These are phyloP conservation scores for Hydrotaea diabolus DNA, from an alignment of 2,888 invertebrate genomes.

Conservation along the genomic window DNA sequence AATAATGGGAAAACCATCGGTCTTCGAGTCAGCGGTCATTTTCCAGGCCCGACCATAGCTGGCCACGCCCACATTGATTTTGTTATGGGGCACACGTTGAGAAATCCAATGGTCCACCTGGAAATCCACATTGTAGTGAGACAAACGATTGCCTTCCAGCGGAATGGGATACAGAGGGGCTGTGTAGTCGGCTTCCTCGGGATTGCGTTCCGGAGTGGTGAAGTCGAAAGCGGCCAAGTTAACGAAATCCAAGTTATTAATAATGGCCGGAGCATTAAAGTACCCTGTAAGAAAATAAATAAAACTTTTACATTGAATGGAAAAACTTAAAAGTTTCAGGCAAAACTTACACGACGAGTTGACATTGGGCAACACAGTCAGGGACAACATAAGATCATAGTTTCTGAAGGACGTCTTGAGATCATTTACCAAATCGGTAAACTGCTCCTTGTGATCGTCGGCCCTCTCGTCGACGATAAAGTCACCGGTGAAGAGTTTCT, in stretches of 20 bases:
- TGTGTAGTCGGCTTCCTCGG: conserved; percentile 89
- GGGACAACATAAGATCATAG: conserved; percentile 84
- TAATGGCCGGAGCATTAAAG: conserved; percentile 87
- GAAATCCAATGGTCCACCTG: conserved; percentile 85
- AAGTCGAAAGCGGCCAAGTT: conserved; percentile 91
- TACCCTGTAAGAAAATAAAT: conserved; percentile 85
- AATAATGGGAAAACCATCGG: conserved; percentile 88
- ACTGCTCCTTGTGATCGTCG: conserved; percentile 89
- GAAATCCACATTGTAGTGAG: conserved; percentile 86
- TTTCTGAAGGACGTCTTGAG: conserved; percentile 86
- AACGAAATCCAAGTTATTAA: conserved; percentile 88
- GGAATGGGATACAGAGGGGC: conserved; percentile 85
- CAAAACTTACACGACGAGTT: conserved; percentile 85
- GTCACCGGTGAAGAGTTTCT: conserved; percentile 87
- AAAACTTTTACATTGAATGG: conserved; percentile 20
- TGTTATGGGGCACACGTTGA: conserved; percentile 84
- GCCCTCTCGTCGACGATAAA: conserved; percentile 85
- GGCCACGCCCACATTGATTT: conserved; percentile 87
- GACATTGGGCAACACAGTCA: conserved; percentile 89
- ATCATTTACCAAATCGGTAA: conserved; percentile 88
- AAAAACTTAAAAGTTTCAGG: not conserved
- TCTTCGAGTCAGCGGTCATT: conserved; percentile 86
- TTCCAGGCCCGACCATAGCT: conserved; percentile 90
- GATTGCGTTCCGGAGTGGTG: conserved; percentile 87
- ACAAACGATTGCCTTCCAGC: conserved; percentile 84